Conservation (phyloP, 2,797 vertebrate species). For the Oryzias sinensis region DNA sequence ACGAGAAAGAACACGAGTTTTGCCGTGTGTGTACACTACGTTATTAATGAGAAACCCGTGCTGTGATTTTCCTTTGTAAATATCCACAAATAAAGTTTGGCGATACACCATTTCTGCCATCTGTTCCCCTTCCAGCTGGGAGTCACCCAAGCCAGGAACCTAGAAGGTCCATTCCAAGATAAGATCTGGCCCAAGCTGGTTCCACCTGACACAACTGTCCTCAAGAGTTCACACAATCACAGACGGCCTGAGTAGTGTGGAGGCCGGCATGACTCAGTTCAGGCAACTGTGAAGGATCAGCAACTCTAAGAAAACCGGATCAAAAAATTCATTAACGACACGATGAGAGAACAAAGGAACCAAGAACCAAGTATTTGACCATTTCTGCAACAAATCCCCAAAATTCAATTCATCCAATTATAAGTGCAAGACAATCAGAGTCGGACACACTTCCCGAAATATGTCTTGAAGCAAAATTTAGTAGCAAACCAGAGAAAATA, state of each 20-base stretch:
- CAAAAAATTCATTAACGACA: constrained; percentile 37
- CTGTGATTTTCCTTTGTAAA: neutral
- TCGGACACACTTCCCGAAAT: neutral
- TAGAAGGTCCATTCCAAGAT: constrained; percentile 51
- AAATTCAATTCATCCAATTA: neutral
- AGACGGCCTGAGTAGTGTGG: constrained; percentile 56
- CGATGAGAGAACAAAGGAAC: constrained; percentile 12
- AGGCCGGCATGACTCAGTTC: constrained; percentile 61
- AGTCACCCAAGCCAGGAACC: constrained; percentile 33
- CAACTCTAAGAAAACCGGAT: constrained; percentile 22
- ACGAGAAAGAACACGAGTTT: constrained; percentile 41
- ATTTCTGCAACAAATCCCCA: neutral
- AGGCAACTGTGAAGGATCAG: constrained; percentile 40
- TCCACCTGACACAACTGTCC: constrained; percentile 69
- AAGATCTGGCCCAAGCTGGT: constrained; percentile 45
- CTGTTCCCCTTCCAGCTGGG: constrained; percentile 59
- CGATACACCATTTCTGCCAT: constrained; percentile 53
- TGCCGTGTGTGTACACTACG: constrained; percentile 7
- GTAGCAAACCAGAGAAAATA: constrained; percentile 2
- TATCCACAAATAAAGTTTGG: constrained; percentile 33
- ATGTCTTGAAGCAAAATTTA: neutral
- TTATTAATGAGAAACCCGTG: neutral
- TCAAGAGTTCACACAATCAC: constrained; percentile 48
- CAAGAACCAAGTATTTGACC: neutral
- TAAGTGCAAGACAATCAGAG: neutral